Base-by-base conservation (phyloP, 2,797 vertebrate species). In the Philypnodon macrostomus region DNA sequence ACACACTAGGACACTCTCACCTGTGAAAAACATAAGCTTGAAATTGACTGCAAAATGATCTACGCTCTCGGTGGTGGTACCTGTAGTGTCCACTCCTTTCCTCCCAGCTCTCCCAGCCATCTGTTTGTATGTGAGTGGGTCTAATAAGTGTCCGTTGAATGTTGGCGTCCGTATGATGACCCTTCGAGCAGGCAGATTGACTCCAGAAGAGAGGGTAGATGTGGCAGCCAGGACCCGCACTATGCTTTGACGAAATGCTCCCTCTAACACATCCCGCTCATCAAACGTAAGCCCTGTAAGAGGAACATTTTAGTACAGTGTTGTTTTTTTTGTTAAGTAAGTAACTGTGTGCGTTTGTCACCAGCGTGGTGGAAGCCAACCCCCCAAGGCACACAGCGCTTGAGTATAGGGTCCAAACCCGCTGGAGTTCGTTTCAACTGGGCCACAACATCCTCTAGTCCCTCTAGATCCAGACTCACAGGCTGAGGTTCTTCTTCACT, bases 341-440 rank as follows among this genome's bases (percentile, higher is more conserved):
- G 21, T 15, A 9, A 14, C 10, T 15, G 34, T 34, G 38, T 53
- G n/a, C n/a, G 29, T 23, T 75, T 14, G 2, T 40, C 87, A 98
- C 97, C 97, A 71, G 97, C 97, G 46, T 99, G 97, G 78, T 99
- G 97, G 80, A 96, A 99, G 11, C 89, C 96, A 59, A 98, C 96
- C 5, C 94, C 96, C 92, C 92, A 96, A 0, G 89, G 93, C 48
- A 99, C 89, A 12, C 94, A 93, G 44, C 92, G 89, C 38, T 93
- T 90, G 8, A 98, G 90, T 23, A 93, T 89, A 16, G 89, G 84
- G 61, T 99, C 97, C 24, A 99, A 75, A 27, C 94, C 95, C 7
- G 94, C 91, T 12, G 94, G 81, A 0, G 91, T 94, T 45, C 81
- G 88, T 70, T 90, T 95, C 49, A 99, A 73, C 63, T 98, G 95